Conservation (phyloP, 2,888 invertebrate genomes). For the Acleris laterana region DNA sequence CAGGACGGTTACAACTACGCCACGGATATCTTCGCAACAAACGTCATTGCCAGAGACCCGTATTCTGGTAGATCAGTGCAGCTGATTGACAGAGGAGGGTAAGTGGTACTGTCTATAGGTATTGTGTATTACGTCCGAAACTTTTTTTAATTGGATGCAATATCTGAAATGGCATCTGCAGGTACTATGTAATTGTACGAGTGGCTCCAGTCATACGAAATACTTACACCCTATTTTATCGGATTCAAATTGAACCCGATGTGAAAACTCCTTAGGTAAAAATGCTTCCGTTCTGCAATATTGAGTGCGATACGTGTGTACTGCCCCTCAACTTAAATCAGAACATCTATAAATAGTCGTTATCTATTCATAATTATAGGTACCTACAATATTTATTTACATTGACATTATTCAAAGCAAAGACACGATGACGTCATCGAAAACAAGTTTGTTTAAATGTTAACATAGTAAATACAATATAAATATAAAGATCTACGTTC, state of each 20-base stretch:
- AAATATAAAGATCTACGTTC: not conserved
- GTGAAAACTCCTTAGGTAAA: no score
- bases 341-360: conserved; percentile 26
- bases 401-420: conserved; percentile 17
- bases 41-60: conserved; percentile 96
- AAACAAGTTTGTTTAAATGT: not conserved
- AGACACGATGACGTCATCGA: conserved; percentile 4
- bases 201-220: no score
- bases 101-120: conserved; percentile 54
- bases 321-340: not conserved
- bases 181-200: no score
- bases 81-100: conserved; percentile 95
- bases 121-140: no score
- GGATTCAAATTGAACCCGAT: no score
- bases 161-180: no score
- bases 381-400: conserved; percentile 11
- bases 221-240: no score
- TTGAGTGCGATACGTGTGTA: no score
- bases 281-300: no score
- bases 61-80: conserved; percentile 96
- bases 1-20: conserved; percentile 95
- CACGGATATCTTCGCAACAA: conserved; percentile 96
- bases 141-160: no score
- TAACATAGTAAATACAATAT: not conserved
- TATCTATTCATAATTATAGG: conserved; percentile 5